Conservation (phyloP, 37 sponge, comb jelly and placozoan species). For the Axinella damicornis region DNA sequence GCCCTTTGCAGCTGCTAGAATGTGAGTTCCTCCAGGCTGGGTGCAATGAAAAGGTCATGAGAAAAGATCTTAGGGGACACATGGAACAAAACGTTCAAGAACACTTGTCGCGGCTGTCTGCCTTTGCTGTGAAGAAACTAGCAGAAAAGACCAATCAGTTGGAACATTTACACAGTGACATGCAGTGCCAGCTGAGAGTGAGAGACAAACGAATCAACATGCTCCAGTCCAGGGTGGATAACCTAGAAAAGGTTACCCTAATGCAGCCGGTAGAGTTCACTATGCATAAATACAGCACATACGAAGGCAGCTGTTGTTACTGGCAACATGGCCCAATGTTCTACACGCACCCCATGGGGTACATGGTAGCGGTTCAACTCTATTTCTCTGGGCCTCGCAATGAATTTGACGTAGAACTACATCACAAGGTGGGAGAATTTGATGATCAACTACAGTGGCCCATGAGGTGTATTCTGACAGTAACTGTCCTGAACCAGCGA, state of each 20-base stretch:
- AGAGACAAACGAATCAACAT: neutral
- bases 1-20: neutral
- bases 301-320: neutral
- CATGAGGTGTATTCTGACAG: neutral
- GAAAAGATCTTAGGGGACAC: neutral
- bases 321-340: neutral
- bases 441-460: neutral
- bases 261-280: neutral
- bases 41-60: conserved; percentile 1
- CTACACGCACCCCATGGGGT: neutral
- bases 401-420: neutral
- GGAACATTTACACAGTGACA: neutral
- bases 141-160: neutral
- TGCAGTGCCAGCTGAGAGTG: neutral
- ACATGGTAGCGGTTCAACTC: neutral
- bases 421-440: neutral
- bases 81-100: neutral
- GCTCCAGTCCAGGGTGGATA: neutral
- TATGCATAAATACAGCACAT: neutral
- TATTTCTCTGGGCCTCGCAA: neutral
- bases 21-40: neutral
- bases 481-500: neutral
- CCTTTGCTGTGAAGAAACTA: neutral
- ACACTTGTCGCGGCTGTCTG: neutral
- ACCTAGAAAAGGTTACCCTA: neutral